phyloP scores from a whole-genome alignment of 1,140 invertebrate species.

The Drosophila malerkotliana region DNA sequence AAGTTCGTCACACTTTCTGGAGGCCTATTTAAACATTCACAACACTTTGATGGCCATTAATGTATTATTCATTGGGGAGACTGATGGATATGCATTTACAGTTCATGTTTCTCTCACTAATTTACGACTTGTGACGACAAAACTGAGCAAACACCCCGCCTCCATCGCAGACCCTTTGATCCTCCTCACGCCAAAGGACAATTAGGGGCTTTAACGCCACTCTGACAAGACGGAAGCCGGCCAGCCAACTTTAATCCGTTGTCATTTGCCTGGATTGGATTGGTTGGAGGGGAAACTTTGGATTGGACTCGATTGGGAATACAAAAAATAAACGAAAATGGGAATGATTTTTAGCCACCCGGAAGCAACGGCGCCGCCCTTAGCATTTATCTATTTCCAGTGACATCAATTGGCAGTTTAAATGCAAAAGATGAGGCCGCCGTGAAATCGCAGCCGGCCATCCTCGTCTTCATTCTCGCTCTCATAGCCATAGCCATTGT shows the following conservation, averaged over 20 bases:
- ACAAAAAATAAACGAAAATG: background rate
- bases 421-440: conserved; percentile 82
- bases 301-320: background rate
- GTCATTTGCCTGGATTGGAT: conserved; percentile 59
- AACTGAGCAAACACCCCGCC: conserved; percentile 2
- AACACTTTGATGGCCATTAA: conserved; percentile 31
- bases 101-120: conserved; percentile 39
- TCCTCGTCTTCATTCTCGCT: conserved; percentile 34
- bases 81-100: conserved; percentile 37
- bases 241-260: conserved; percentile 60
- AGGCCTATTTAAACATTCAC: background rate
- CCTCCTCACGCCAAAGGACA: conserved; percentile 53
- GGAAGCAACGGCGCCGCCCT: conserved; percentile 31
- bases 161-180: conserved; percentile 9
- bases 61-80: conserved; percentile 36
- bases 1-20: background rate
- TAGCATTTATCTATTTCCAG: conserved; percentile 67
- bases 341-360: conserved; percentile 16
- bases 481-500: conserved; percentile 27
- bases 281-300: conserved; percentile 1
- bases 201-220: conserved; percentile 38
- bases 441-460: conserved; percentile 69
- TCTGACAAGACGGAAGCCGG: conserved; percentile 20
- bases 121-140: conserved; percentile 37
- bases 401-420: conserved; percentile 83